Percentiles rank a stretch among this genome's conserved stretches.
Evolutionary conservation across 2,888 invertebrate genomes (phyloP).

Genomic region (Microctonus hyperodae): DNA sequence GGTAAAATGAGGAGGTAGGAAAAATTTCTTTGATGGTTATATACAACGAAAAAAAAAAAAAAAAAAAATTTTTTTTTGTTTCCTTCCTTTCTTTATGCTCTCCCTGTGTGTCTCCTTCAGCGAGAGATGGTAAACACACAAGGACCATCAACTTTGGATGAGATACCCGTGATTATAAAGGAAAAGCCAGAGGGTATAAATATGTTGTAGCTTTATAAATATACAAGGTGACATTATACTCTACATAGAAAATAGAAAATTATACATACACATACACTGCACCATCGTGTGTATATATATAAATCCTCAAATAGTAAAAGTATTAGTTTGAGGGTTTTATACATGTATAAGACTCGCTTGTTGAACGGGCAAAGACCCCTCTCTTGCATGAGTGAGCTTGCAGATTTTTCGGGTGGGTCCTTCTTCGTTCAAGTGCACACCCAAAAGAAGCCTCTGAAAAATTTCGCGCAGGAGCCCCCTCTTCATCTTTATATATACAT

Average conservation of each 20-base stretch:
- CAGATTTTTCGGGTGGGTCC: constrained; percentile 40
- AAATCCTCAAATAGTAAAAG: background rate
- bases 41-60: too few species aligned
- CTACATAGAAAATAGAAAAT: background rate
- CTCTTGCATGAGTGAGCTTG: constrained; percentile 38
- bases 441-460: constrained; percentile 22
- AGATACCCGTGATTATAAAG: constrained; percentile 9
- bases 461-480: constrained; percentile 26
- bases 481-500: constrained; percentile 18
- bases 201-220: background rate
- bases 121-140: constrained; percentile 20
- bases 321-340: constrained; percentile 20
- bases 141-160: constrained; percentile 10
- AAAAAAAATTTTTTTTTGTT: constrained; percentile 22
- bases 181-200: constrained; percentile 11
- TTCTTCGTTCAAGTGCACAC: constrained; percentile 20
- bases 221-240: background rate
- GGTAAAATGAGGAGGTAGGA: background rate
- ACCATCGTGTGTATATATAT: too few species aligned
- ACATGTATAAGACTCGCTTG: constrained; percentile 27
- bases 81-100: background rate
- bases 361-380: constrained; percentile 43
- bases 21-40: constrained; percentile 23
- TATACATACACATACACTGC: background rate
- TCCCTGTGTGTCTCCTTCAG: constrained; percentile 4